Evolutionary conservation across 2,797 vertebrate species (phyloP), one percentile per base, ranked within the genome.

Genomic region (Chromis chromis): DNA sequence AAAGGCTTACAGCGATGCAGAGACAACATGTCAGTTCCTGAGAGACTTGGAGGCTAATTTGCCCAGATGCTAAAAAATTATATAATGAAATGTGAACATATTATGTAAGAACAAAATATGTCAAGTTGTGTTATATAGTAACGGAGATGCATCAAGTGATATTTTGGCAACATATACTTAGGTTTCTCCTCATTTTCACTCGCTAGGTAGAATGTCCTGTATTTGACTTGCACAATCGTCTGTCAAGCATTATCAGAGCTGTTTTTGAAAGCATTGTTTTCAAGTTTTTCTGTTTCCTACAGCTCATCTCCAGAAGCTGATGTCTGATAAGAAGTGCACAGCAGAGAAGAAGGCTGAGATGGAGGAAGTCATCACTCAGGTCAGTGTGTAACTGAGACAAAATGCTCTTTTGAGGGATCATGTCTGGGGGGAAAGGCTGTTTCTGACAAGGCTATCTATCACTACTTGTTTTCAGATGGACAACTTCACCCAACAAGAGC

Each of bases 281-380:
- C 7, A 19, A 14, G 7, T 54, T 31, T 28, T 27, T 72, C 0
- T 78, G 65, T 70, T 11, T 68, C 28, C 11, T 60, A 25, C 59
- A 99, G 98, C 97, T 86, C 97, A 99, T 78, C 95, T 99, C 69
- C 97, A 99, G 91, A 99, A 99, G 84, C 82, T 98, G 78, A 98
- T 98, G 97, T 96, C 97, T 63, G 98, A 99, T 87, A 99, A 99
- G 94, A 99, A 99, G 78, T 99, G 98, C 81, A 24, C 95, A 0
- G 95, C 94, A 11, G 97, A 98, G 86, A 99, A 96, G 88, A 99
- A 97, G 75, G 89, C 93, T 8, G 96, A 98, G 90, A 99, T 99
- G 98, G 97, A 99, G 63, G 93, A 93, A 0, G 96, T 98, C 76
- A 83, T 97, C 82, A 98, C 96, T 2, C 97, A 97, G 96, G 98